Evolutionary conservation across 1,140 invertebrate genomes (phyloP).

Genomic region (Agrypnia vestita): DNA sequence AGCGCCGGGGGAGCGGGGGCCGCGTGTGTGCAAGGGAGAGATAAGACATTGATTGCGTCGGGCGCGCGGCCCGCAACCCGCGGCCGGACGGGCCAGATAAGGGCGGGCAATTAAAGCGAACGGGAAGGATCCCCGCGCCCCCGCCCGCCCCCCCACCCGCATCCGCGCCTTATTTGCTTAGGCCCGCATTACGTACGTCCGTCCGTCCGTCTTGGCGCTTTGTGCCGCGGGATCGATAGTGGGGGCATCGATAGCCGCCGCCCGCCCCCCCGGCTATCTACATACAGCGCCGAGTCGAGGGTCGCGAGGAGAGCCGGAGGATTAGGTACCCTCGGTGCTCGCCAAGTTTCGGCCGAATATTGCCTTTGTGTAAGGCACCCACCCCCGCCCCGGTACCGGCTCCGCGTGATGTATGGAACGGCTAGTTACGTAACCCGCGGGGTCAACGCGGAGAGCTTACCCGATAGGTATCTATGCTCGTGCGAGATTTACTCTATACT

Average conservation of each 20-base stretch:
- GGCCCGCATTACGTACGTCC: constrained; percentile 59
- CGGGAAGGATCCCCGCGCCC: constrained; percentile 36
- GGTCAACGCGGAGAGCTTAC: neutral
- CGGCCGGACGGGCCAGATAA: constrained; percentile 58
- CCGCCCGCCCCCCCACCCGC: constrained; percentile 1
- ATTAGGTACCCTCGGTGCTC: constrained; percentile 36
- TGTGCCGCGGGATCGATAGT: constrained; percentile 58
- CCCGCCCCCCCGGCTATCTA: constrained; percentile 46
- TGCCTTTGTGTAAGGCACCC: constrained; percentile 25
- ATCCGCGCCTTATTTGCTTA: constrained; percentile 58
- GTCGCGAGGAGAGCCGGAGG: constrained; percentile 41
- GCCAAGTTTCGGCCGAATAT: constrained; percentile 45
- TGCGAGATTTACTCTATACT: too few species aligned
- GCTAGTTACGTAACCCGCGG: constrained; percentile 5
- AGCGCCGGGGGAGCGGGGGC: constrained; percentile 63
- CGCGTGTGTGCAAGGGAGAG: constrained; percentile 56
- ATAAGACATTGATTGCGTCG: constrained; percentile 52
- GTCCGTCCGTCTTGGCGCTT: constrained; percentile 60
- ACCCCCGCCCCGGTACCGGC: neutral
- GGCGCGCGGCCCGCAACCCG: constrained; percentile 41
- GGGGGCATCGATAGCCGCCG: constrained; percentile 56
- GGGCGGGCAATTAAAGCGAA: constrained; percentile 59
- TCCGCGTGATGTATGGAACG: neutral
- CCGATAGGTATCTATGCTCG: too few species aligned
- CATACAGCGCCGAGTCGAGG: constrained; percentile 47